phyloP scores from a whole-genome alignment of 2,113 vertebrate genomes.

The Campylomormyrus numenius region DNA sequence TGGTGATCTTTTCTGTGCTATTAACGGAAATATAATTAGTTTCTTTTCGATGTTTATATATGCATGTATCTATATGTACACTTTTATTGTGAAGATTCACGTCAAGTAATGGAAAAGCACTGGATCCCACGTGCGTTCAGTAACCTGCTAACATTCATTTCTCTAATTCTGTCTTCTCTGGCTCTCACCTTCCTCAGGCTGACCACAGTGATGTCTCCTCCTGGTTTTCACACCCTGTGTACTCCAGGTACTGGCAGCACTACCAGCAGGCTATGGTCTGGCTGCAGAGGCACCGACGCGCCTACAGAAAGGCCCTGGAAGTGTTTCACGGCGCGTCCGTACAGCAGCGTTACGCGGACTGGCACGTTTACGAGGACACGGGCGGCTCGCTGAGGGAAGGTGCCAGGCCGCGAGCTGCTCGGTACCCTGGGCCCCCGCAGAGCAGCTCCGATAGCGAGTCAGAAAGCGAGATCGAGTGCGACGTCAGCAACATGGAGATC shows the following conservation, averaged over 20 bases:
- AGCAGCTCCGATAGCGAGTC: conserved; percentile 28
- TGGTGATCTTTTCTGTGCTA: not conserved
- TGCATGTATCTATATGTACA: not conserved
- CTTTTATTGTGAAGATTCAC: not conserved
- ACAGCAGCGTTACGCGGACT: conserved; percentile 41
- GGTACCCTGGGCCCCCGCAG: not conserved
- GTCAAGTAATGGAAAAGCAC: not conserved
- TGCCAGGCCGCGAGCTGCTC: not conserved
- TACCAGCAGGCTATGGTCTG: conserved; percentile 80
- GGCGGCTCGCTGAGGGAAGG: not conserved
- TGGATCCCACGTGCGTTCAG: not conserved
- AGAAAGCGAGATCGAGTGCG: conserved; percentile 68
- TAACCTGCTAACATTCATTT: not conserved
- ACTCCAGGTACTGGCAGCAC: conserved; percentile 83
- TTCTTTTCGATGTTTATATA: not conserved
- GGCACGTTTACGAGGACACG: conserved; percentile 34
- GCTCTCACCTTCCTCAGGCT: conserved; percentile 16
- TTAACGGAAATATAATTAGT: not conserved
- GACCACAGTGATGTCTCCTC: conserved; percentile 29
- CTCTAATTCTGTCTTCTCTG: not conserved
- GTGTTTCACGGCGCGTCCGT: conserved; percentile 45
- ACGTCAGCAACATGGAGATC: conserved; percentile 91
- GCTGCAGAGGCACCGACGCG: conserved; percentile 70
- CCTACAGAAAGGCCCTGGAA: conserved; percentile 71
- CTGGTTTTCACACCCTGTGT: conserved; percentile 67